Evolutionary conservation across 2,797 vertebrate species (phyloP), one percentile per base, ranked within the genome.

Genomic region (Loris lydekkerianus): DNA sequence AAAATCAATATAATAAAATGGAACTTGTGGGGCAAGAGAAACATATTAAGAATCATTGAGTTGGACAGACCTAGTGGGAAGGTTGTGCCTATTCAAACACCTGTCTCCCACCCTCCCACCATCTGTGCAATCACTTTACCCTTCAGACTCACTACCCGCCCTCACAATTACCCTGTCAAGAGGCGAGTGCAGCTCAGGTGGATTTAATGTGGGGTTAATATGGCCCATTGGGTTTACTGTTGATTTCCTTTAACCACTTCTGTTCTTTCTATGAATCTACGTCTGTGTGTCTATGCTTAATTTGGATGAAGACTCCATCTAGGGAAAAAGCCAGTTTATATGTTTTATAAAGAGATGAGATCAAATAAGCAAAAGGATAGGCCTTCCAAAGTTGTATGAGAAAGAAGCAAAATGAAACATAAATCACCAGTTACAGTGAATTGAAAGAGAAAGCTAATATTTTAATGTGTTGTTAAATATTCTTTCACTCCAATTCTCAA

Each of bases 121-220:
- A 97, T 96, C 97, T 98, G 96, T 60, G 61, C 37, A 8, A 34
- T 46, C 92, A 90, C 70, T 86, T 77, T 17, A 73, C 67, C 84
- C 90, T 75, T 87, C 56, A 86, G 60, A 23, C 61, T 78, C 60
- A 49, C 29, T 11, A 10, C n/a, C 88, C 80, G 1, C 73, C 90
- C 86, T 81, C 90, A 61, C 78, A 97, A 97, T 97, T 97, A 96
- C 20, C 84, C 94, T 97, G 93, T 97, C 96, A 97, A 61, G 43
- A 96, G 20, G 56, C 17, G 37, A 85, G 9, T 34, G 37, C 31
- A 27, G 65, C 60, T 96, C 92, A 96, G 85, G 96, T 86, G 85
- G 82, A 88, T 67, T 84, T 88, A 96, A 73, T 81, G 53, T 85
- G 91, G 46, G 40, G 72, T 95, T 90, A 87, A 78, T 70, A 90